Base-by-base conservation (phyloP, 2,113 vertebrate species). In the Tympanuchus pallidicinctus region DNA sequence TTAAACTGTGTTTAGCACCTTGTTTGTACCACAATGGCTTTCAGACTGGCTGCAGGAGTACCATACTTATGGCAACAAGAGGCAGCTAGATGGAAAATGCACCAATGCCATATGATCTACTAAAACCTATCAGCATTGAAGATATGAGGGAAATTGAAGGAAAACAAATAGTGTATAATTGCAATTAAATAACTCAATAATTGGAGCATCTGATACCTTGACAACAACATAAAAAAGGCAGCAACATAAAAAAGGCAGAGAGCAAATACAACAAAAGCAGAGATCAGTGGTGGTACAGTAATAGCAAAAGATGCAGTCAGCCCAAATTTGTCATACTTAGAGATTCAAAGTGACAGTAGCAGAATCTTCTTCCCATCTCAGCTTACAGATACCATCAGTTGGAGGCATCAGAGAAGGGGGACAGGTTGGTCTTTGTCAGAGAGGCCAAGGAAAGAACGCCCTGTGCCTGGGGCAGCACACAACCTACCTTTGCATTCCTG, bases 401-500 rank as follows among this genome's bases (percentile, higher is more conserved):
- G 61, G 56, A 28, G 47, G 86, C 79, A 95, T 45, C 85, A 84
- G 77, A 42, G 21, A 42, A 82, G 52, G 76, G 79, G 78, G 22
- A 38, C n/a, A 61, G 45, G n/a, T 79, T 43, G 59, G 32, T 61
- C 28, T 76, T 88, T 84, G 75, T 28, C 89, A 82, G 22, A 85
- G 45, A 74, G 48, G 36, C 40, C 42, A 77, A 77, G 16, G 40
- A 4, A 36, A 89, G 54, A 82, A 42, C 13, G 77, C 5, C 34
- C 54, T 32, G 47, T n/a, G 8, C 3, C 11, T 25, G 60, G 45
- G 34, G n/a, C 72, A 79, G 16, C 11, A 48, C 2, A 76, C 43
- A 28, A 98, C 98, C 18, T 98, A 99, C 99, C 99, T 99, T 97
- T 99, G 99, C 98, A 99, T 99, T 97, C 99, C 99, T 91, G 99